phyloP scores from a whole-genome alignment of 2,888 invertebrate species.

The Xestia sexstrigata region DNA sequence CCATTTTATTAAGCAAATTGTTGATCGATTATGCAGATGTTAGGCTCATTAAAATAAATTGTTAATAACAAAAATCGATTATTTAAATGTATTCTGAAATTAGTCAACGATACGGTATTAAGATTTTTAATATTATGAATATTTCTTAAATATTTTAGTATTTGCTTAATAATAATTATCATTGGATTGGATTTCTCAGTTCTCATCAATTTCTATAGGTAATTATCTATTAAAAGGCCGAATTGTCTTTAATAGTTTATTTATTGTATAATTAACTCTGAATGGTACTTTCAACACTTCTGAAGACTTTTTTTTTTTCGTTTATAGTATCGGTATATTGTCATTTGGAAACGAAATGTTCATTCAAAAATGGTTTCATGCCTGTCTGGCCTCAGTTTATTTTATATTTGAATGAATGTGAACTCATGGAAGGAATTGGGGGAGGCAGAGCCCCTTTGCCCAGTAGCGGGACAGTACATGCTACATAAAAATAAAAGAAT shows the following conservation, averaged over 20 bases:
- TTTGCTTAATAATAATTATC: not conserved
- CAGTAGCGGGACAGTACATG: too few species aligned
- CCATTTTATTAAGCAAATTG: conserved; percentile 10
- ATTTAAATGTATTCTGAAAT: conserved; percentile 31
- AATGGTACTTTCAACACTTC: too few species aligned
- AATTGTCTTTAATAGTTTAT: not conserved
- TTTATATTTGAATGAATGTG: too few species aligned
- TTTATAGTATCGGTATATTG: too few species aligned
- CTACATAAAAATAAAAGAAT: too few species aligned
- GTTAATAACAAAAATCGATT: conserved; percentile 16
- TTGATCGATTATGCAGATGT: conserved; percentile 34
- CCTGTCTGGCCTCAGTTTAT: not conserved
- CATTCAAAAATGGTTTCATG: not conserved
- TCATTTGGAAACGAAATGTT: too few species aligned
- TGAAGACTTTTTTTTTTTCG: too few species aligned
- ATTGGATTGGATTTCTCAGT: not conserved
- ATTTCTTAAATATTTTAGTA: conserved; percentile 6
- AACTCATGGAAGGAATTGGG: too few species aligned
- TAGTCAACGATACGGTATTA: conserved; percentile 5
- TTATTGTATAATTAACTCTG: not conserved
- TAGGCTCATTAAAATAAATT: conserved; percentile 27
- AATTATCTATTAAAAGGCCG: not conserved
- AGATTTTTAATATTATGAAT: conserved; percentile 13
- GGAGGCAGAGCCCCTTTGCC: too few species aligned
- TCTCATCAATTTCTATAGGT: not conserved